Percentiles rank a stretch among this genome's conserved stretches.
phyloP scores from a whole-genome alignment of 2,797 vertebrate genomes.

The Antennarius maculatus region DNA sequence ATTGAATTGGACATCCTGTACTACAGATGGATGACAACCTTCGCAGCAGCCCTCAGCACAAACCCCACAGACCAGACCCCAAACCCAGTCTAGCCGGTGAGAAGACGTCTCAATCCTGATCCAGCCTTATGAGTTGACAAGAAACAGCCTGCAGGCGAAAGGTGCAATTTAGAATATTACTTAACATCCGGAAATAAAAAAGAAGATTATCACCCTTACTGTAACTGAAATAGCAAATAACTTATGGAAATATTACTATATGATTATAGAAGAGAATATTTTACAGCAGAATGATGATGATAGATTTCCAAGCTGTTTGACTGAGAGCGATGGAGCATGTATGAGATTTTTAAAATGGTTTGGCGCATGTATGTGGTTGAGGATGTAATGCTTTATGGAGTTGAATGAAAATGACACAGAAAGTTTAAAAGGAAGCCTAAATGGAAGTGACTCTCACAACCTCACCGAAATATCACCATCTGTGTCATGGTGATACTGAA shows the following conservation, averaged over 20 bases:
- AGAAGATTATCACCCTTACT: conserved; percentile 11
- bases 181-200: conserved; percentile 3
- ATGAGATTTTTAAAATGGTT: conserved; percentile 30
- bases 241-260: conserved; percentile 28
- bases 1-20: conserved; percentile 61
- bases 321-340: conserved; percentile 50
- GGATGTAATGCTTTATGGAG: conserved; percentile 51
- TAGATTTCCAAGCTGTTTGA: conserved; percentile 61
- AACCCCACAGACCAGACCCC: conserved; percentile 86
- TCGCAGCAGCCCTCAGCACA: conserved; percentile 95
- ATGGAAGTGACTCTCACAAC: conserved; percentile 29
- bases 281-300: conserved; percentile 45
- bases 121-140: conserved; percentile 22
- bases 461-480: conserved; percentile 2
- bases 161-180: conserved; percentile 29
- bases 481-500: not conserved
- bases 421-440: conserved; percentile 38
- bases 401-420: conserved; percentile 38
- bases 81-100: conserved; percentile 82
- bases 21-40: conserved; percentile 98
- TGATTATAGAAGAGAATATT: conserved; percentile 43
- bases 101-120: conserved; percentile 64
- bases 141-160: conserved; percentile 16
- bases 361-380: conserved; percentile 54
- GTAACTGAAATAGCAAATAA: conserved; percentile 32